These are phyloP conservation scores for Muscina levida DNA, from an alignment of 2,888 invertebrate genomes.

Conservation along the genomic window DNA sequence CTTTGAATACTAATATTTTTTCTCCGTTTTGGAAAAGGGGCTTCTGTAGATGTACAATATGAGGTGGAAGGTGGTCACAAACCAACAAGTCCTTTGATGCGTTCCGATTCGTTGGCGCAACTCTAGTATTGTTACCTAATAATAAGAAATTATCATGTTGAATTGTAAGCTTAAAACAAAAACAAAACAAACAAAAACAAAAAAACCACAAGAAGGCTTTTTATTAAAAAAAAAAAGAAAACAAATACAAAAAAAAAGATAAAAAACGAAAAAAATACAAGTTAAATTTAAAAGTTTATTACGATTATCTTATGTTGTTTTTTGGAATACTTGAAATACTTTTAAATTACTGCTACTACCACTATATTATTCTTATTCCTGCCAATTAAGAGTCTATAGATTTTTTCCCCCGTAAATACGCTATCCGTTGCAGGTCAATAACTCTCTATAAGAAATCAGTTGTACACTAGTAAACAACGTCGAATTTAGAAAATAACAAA, in stretches of 20 bases:
- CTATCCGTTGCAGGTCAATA: constrained; percentile 30
- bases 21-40: constrained; percentile 79
- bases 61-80: constrained; percentile 90
- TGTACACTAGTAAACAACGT: not conserved
- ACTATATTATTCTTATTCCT: constrained; percentile 32
- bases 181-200: constrained; percentile 53
- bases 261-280: constrained; percentile 38
- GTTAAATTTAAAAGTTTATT: constrained; percentile 24
- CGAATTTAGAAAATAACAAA: too few species aligned
- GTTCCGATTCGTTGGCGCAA: constrained; percentile 87
- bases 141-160: constrained; percentile 65
- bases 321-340: constrained; percentile 17
- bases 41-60: constrained; percentile 89
- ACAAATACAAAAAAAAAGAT: constrained; percentile 42
- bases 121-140: constrained; percentile 81
- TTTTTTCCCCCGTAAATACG: not conserved
- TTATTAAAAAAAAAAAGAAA: constrained; percentile 53
- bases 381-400: constrained; percentile 39
- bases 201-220: constrained; percentile 50
- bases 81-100: constrained; percentile 87
- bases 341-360: constrained; percentile 14
- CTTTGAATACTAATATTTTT: not conserved
- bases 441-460: not conserved
- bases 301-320: constrained; percentile 13
- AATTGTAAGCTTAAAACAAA: constrained; percentile 60